Evolutionary conservation across 2,113 vertebrate genomes (phyloP).

Genomic region (Acanthisitta chloris): DNA sequence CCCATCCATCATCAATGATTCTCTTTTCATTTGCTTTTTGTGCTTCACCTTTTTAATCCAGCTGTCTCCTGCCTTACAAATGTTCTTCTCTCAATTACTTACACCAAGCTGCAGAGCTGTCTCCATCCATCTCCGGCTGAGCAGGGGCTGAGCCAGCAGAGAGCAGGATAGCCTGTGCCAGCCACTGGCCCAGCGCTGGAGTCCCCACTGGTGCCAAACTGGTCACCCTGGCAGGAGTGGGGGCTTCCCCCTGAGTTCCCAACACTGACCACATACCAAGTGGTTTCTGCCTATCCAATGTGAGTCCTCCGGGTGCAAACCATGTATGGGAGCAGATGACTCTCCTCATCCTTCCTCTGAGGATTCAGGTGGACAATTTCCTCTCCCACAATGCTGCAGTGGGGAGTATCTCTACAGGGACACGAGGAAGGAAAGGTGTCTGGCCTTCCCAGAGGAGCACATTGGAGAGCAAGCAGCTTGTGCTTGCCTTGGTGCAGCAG

Average conservation of each 20-base stretch:
- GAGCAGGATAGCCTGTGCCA: not conserved
- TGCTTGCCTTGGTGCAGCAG: not conserved
- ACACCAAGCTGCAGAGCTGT: not conserved
- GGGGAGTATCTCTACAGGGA: not conserved
- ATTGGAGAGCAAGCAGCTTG: not conserved
- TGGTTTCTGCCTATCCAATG: not conserved
- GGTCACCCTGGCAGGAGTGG: not conserved
- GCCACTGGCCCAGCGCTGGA: accelerated
- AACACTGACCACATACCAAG: not conserved
- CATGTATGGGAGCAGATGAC: not conserved
- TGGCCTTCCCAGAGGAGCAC: not conserved
- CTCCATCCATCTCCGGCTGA: not conserved
- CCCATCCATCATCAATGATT: constrained; percentile 46
- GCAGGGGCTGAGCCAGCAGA: not conserved
- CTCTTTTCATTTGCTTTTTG: constrained; percentile 49
- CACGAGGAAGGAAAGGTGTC: not conserved
- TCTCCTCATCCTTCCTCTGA: not conserved
- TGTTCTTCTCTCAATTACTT: constrained; percentile 25
- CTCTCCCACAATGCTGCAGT: not conserved
- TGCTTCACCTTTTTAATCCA: constrained; percentile 56
- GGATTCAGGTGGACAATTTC: not conserved
- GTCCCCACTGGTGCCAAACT: not conserved
- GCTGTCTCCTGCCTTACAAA: constrained; percentile 53
- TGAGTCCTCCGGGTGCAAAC: not conserved
- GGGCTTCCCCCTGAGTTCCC: not conserved